These are phyloP conservation scores for Nephrotoma guestfalica DNA, from an alignment of 2,888 invertebrate species.

Conservation along the genomic window DNA sequence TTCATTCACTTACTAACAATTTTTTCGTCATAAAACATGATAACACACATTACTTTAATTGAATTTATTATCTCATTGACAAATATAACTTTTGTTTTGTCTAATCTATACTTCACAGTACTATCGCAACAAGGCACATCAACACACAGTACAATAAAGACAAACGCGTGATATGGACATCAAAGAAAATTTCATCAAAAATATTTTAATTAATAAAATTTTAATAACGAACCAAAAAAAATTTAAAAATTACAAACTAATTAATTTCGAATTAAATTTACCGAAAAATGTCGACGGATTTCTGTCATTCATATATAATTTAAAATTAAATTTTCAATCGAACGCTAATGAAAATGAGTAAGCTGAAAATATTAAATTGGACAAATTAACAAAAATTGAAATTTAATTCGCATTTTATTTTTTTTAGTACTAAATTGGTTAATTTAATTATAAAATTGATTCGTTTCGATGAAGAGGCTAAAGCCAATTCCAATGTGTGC, in stretches of 20 bases:
- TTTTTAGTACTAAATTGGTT: slow-evolving; percentile 9
- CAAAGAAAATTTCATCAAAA: neutral
- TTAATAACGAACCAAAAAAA: neutral
- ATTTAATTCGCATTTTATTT: too few relatives aligned
- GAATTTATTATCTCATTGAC: neutral
- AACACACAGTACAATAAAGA: too few relatives aligned
- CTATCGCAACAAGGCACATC: too few relatives aligned
- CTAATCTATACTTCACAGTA: too few relatives aligned
- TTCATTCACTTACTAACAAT: too few relatives aligned
- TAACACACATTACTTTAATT: too few relatives aligned
- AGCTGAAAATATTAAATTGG: neutral
- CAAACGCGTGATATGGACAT: neutral
- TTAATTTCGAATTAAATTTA: slow-evolving; percentile 1
- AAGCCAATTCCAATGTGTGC: slow-evolving; percentile 22
- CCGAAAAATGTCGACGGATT: slow-evolving; percentile 9
- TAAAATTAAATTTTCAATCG: neutral
- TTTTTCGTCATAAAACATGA: too few relatives aligned
- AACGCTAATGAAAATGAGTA: neutral
- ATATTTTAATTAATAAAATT: neutral
- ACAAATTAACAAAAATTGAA: neutral
- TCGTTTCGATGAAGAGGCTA: slow-evolving; percentile 24
- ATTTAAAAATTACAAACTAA: neutral
- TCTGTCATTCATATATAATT: slow-evolving; percentile 10
- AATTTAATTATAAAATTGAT: slow-evolving; percentile 25
- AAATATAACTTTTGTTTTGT: neutral